Percentiles rank a stretch among this genome's conserved stretches.
Evolutionary conservation across 2,888 invertebrate species (phyloP).

Genomic region (Uropetala carovei): DNA sequence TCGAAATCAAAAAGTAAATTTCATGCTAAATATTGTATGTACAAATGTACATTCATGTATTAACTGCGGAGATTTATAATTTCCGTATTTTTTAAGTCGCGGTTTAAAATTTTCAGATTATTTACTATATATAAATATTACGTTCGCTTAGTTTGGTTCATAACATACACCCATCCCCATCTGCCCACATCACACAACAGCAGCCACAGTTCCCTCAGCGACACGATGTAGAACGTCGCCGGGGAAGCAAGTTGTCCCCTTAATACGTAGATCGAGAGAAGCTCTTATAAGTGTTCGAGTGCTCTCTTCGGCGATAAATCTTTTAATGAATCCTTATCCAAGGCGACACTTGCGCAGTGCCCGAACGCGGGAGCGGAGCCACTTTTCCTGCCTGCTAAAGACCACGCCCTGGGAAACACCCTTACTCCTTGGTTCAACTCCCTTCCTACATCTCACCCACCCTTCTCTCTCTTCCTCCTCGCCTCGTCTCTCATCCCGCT

Average conservation of each 20-base stretch:
- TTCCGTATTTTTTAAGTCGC: too few species aligned
- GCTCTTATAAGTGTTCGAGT: background rate
- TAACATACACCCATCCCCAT: too few species aligned
- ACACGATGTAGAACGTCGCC: too few species aligned
- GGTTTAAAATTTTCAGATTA: too few species aligned
- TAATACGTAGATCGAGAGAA: background rate
- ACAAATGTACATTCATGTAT: too few species aligned
- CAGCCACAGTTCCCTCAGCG: too few species aligned
- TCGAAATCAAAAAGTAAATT: too few species aligned
- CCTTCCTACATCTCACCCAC: background rate
- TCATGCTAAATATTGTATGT: too few species aligned
- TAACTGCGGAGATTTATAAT: too few species aligned
- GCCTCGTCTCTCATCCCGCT: background rate
- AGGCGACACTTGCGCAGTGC: background rate
- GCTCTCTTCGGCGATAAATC: constrained; percentile 9
- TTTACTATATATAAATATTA: too few species aligned
- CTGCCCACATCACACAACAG: too few species aligned
- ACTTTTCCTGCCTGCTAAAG: background rate
- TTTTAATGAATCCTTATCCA: constrained; percentile 25
- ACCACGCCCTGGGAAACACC: background rate
- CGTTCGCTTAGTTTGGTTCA: too few species aligned
- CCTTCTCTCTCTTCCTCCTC: background rate
- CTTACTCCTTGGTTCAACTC: background rate
- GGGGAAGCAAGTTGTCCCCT: background rate
- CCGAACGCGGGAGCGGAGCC: background rate